Evolutionary conservation across 2,888 invertebrate species (phyloP).

Genomic region (Willowsia nigromaculata): DNA sequence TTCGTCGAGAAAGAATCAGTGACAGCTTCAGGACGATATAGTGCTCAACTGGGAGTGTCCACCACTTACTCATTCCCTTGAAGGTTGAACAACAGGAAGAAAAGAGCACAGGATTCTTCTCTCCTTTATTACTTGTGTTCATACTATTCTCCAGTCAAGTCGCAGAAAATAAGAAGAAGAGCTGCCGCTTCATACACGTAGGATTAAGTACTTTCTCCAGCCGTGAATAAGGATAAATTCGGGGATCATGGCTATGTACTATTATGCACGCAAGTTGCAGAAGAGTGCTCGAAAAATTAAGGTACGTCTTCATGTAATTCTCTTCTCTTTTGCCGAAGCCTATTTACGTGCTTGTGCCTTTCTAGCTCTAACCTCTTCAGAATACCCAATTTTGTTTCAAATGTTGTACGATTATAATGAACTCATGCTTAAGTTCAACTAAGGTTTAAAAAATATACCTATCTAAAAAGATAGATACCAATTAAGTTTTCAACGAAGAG

Average conservation of each 20-base stretch:
- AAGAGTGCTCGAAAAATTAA: slow-evolving; percentile 72
- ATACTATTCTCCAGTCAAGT: neutral
- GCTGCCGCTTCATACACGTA: slow-evolving; percentile 4
- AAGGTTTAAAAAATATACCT: no score
- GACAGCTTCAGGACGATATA: slow-evolving; percentile 49
- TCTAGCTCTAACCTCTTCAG: no score
- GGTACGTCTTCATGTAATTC: slow-evolving; percentile 36
- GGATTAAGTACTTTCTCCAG: slow-evolving; percentile 46
- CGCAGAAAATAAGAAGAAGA: neutral
- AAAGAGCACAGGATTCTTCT: slow-evolving; percentile 24
- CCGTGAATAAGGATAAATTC: slow-evolving; percentile 36
- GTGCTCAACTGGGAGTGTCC: slow-evolving; percentile 50
- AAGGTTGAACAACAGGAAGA: slow-evolving; percentile 45
- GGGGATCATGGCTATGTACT: slow-evolving; percentile 72
- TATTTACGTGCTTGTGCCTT: neutral
- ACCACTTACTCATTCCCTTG: slow-evolving; percentile 35
- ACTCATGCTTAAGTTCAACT: no score
- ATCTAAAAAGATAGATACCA: no score
- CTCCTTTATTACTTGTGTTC: slow-evolving; percentile 15
- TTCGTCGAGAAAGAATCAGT: slow-evolving; percentile 35
- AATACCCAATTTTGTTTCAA: no score
- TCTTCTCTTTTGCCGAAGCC: neutral
- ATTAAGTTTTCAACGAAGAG: no score
- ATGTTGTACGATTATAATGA: no score
- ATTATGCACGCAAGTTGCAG: slow-evolving; percentile 74